A percentile compares a stretch with the other conserved stretches of the same genome.
These are phyloP conservation scores for Drosophila sp. DNA, from an alignment of 1,140 invertebrate species.

Conservation along the genomic window DNA sequence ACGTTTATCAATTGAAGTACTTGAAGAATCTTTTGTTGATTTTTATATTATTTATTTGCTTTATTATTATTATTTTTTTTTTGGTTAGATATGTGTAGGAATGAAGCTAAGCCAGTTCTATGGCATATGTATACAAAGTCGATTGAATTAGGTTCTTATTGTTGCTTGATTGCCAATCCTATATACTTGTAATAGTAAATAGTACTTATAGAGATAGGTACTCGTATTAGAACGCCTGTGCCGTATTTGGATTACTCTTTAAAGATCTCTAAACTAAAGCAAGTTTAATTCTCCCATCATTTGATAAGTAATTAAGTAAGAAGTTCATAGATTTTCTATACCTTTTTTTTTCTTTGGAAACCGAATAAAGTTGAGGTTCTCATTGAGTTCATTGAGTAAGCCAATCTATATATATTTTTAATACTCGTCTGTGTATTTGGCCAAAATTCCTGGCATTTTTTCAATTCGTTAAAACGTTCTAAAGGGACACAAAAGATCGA, in stretches of 20 bases:
- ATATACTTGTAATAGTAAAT: conserved; percentile 3
- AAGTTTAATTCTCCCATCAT: conserved; percentile 28
- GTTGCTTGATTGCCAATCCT: conserved; percentile 17
- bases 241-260: conserved; percentile 27
- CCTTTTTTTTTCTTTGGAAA: conserved; percentile 49
- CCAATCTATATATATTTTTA: conserved; percentile 6
- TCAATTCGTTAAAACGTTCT: conserved; percentile 31
- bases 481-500: conserved; percentile 32
- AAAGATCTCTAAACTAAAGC: conserved; percentile 38
- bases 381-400: conserved; percentile 46
- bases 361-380: conserved; percentile 73
- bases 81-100: conserved; percentile 25
- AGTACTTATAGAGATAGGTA: conserved; percentile 21
- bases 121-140: conserved; percentile 1
- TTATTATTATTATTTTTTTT: background rate
- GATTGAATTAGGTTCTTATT: conserved; percentile 13
- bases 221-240: conserved; percentile 29
- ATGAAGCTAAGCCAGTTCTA: conserved; percentile 28
- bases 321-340: conserved; percentile 26
- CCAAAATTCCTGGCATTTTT: conserved; percentile 20
- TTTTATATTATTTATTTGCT: background rate
- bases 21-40: background rate
- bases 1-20: background rate
- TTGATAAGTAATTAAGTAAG: conserved; percentile 28
- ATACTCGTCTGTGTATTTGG: conserved; percentile 7